Evolutionary conservation across 2,888 invertebrate species (phyloP), one percentile per base, ranked within the genome.

Genomic region (Sthenelais limicola): DNA sequence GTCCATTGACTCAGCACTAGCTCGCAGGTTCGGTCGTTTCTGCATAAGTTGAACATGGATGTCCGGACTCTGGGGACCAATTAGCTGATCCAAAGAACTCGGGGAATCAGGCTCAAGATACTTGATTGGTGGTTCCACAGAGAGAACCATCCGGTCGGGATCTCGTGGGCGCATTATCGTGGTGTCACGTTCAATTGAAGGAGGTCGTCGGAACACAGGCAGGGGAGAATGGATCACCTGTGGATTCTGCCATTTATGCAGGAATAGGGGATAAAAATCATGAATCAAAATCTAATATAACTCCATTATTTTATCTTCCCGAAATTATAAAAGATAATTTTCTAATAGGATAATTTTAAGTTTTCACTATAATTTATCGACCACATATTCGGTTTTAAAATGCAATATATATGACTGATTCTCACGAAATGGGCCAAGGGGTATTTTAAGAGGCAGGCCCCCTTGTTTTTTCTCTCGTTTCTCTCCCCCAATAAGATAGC

Each of bases 121-220:
- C 38, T 58, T 67, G 47, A 15, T 18, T 0, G 68, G 71, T 28
- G 74, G 56, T 28, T 74, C 74, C 30, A 74, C 74, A 3, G 74
- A 68, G 26, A 74, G 72, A 28, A 74, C 68, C 68, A 74, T 70
- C 28, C 68, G 71, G 47, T 74, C 74, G 5, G 71, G 35, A 15
- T 71, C 71, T 12, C 47, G 47, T 4, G 74, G 74, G 4, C 74
- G 54, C 74, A 74, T 74, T 28, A 74, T 35, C 35, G 74, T 70
- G 15, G 62, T 38, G 49, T 74, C 72, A 7, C 66, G 56, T 21
- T 74, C 74, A 28, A 56, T 49, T n/a, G 76, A 72, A 35, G 73
- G 71, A 15, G 74, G 73, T 24, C 67, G 71, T 15, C 73, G 68
- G 51, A 74, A 76, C 21, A 75, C 74, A 15, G 76, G 76, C 43